These are phyloP conservation scores for Tuberolachnus salignus DNA, from an alignment of 2,888 invertebrate species.

Conservation along the genomic window DNA sequence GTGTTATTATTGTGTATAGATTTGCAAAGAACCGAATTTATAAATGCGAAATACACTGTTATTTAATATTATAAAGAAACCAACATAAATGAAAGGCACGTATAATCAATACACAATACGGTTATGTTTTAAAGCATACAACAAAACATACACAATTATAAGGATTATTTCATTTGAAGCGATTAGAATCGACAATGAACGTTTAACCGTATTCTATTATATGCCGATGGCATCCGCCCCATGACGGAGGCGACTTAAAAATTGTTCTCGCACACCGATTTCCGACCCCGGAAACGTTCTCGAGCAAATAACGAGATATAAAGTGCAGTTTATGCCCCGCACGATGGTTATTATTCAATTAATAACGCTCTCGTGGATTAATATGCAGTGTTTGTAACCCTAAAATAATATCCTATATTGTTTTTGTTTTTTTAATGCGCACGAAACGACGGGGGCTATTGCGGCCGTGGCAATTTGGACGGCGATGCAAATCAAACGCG, in stretches of 20 bases:
- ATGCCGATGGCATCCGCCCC: slow-evolving; percentile 8
- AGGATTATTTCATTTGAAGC: neutral
- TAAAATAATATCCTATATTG: slow-evolving; percentile 5
- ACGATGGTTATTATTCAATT: slow-evolving; percentile 43
- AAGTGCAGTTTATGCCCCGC: slow-evolving; percentile 3
- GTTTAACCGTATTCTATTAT: too few relatives aligned
- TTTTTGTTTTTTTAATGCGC: slow-evolving; percentile 16
- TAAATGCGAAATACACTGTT: too few relatives aligned
- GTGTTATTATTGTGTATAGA: neutral
- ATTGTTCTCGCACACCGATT: neutral
- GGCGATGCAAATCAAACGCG: slow-evolving; percentile 43
- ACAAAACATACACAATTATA: neutral
- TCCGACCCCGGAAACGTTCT: slow-evolving; percentile 14
- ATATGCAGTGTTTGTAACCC: slow-evolving; percentile 3
- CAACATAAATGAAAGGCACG: neutral
- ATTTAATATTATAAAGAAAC: neutral
- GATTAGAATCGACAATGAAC: neutral
- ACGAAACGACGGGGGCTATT: neutral
- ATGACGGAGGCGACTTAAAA: neutral
- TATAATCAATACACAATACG: neutral
- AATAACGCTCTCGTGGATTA: slow-evolving; percentile 37
- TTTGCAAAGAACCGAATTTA: neutral
- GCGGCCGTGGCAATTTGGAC: slow-evolving; percentile 7
- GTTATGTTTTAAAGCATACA: neutral
- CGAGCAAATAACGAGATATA: slow-evolving; percentile 24